phyloP scores from a whole-genome alignment of 2,113 vertebrate species.

The Aptenodytes forsteri region DNA sequence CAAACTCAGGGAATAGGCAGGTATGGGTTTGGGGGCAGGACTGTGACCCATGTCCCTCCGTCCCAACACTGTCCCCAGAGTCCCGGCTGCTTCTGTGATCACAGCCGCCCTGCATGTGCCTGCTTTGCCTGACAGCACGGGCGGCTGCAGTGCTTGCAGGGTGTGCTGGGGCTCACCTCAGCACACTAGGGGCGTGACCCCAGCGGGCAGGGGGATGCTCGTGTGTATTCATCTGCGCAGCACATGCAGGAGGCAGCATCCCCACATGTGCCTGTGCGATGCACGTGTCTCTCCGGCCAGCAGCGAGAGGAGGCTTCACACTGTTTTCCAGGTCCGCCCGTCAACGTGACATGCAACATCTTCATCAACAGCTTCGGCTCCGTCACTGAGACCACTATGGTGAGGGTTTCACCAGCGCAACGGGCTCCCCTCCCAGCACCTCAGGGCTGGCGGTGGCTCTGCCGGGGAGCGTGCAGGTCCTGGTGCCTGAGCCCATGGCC shows the following conservation, averaged over 20 bases:
- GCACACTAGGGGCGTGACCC: rapidly evolving
- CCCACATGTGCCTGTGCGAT: rapidly evolving
- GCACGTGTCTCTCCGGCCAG: neutral
- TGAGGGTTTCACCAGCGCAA: constrained; percentile 39
- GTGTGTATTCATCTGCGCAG: rapidly evolving
- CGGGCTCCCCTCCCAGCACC: neutral
- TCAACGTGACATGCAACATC: constrained; percentile 97
- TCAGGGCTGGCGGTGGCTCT: neutral
- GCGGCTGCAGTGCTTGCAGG: neutral
- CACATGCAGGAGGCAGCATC: rapidly evolving
- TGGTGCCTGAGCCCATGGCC: rapidly evolving
- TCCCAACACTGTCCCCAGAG: neutral
- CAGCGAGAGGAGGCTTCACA: neutral
- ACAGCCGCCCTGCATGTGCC: rapidly evolving
- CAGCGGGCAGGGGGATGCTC: neutral
- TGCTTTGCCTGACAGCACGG: rapidly evolving
- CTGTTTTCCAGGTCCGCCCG: constrained; percentile 82
- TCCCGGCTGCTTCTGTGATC: rapidly evolving
- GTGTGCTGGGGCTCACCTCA: rapidly evolving
- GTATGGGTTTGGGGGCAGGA: neutral
- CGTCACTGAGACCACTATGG: constrained; percentile 94
- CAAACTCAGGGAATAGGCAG: neutral
- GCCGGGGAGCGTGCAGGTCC: rapidly evolving
- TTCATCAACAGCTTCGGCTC: constrained; percentile 97
- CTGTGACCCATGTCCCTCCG: neutral